Conservation (phyloP, 30 jellyfish, hydroid and myxozoan species). For the Turritopsis rubra region DNA sequence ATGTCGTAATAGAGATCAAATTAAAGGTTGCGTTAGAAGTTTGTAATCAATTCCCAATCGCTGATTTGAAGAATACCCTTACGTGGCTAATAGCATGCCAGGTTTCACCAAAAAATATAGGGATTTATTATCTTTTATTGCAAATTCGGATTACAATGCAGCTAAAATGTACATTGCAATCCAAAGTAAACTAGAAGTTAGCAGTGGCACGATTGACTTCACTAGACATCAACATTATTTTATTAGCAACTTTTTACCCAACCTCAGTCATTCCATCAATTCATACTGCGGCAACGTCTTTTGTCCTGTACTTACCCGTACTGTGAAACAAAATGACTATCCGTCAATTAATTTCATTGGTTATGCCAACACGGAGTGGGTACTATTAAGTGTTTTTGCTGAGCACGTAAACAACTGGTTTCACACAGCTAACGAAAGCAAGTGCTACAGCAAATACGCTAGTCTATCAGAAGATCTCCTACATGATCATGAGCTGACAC, state of each 20-base stretch:
- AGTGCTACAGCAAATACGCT: constrained; percentile 4
- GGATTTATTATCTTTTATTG: not conserved
- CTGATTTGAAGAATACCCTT: not conserved
- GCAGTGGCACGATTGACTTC: not conserved
- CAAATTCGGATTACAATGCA: constrained; percentile 7
- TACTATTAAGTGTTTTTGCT: not conserved
- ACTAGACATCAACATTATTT: constrained; percentile 5
- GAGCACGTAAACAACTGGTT: not conserved
- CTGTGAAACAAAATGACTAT: not conserved
- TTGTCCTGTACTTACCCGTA: not conserved
- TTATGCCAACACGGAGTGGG: constrained; percentile 8
- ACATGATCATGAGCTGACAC: not conserved
- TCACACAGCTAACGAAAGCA: not conserved
- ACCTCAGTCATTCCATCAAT: not conserved
- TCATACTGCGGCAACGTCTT: not conserved
- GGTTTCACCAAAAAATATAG: not conserved
- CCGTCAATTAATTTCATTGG: constrained; percentile 15
- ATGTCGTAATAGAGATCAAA: not conserved
- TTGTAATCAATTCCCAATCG: not conserved
- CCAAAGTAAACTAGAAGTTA: not conserved
- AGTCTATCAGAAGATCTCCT: not conserved
- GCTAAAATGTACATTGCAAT: constrained; percentile 3
- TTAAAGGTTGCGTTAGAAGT: not conserved
- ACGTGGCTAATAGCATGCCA: not conserved
- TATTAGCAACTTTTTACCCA: not conserved